Conservation (phyloP, 2,797 vertebrate genomes). For the Channallabes apus region DNA sequence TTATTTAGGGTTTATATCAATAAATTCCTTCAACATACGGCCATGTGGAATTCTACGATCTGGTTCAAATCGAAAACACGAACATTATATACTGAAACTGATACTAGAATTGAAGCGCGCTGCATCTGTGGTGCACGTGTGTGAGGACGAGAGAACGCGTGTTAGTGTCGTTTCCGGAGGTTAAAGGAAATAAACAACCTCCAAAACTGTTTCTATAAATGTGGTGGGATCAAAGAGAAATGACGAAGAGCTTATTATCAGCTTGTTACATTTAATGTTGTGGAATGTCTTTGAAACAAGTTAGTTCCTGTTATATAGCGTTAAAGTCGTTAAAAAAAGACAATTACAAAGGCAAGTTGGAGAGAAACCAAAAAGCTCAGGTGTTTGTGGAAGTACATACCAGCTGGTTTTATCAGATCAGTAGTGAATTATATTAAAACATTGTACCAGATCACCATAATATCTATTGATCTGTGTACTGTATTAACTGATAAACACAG, state of each 20-base stretch:
- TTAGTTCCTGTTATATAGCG: neutral
- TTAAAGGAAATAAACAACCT: neutral
- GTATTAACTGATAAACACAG: no score
- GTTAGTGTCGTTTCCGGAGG: neutral
- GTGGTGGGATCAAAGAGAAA: neutral
- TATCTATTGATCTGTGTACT: neutral
- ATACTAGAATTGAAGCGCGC: neutral
- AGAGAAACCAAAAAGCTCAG: neutral
- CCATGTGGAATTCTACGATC: no score
- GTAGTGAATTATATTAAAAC: neutral
- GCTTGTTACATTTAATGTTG: neutral
- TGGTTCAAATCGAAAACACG: neutral
- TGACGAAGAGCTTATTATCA: neutral
- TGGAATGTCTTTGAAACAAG: neutral
- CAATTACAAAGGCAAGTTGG: fast-evolving
- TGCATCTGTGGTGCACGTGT: neutral
- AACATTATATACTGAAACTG: neutral
- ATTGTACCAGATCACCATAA: neutral
- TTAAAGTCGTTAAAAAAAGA: neutral
- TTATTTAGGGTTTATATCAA: neutral
- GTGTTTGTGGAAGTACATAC: neutral
- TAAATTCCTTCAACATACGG: neutral
- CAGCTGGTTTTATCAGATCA: neutral
- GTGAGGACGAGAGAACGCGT: neutral
- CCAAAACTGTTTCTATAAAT: neutral